These are phyloP conservation scores for Zygothrica quintamaculata DNA, from an alignment of 2,888 invertebrate genomes.

Conservation along the genomic window DNA sequence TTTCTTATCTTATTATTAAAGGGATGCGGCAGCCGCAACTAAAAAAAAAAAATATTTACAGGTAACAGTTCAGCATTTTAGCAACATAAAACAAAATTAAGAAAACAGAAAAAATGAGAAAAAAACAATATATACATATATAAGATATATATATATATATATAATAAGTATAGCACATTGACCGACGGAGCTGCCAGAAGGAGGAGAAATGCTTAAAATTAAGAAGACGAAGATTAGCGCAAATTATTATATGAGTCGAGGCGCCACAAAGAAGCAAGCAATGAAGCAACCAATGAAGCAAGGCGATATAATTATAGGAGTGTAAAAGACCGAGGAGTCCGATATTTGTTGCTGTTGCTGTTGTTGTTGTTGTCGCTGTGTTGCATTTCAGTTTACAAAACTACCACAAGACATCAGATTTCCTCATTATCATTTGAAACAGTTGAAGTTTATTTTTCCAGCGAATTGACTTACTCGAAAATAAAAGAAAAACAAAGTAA, in stretches of 20 bases:
- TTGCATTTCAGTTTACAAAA: neutral
- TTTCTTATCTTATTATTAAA: conserved; percentile 76
- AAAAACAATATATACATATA: no score
- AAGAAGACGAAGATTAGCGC: conserved; percentile 45
- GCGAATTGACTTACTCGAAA: conserved; percentile 63
- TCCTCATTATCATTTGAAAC: conserved; percentile 24
- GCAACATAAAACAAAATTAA: conserved; percentile 57
- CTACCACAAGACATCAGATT: conserved; percentile 12
- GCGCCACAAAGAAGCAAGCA: conserved; percentile 46
- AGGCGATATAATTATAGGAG: no score
- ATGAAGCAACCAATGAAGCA: neutral
- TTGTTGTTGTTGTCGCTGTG: no score
- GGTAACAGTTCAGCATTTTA: conserved; percentile 50
- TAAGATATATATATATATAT: conserved; percentile 11
- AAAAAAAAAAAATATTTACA: conserved; percentile 44
- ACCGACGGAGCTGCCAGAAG: conserved; percentile 39
- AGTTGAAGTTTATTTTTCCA: conserved; percentile 64
- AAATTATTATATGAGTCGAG: conserved; percentile 54
- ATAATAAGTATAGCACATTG: conserved; percentile 52
- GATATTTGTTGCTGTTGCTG: no score
- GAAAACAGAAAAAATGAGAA: no score
- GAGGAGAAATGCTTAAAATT: neutral
- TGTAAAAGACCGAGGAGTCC: no score
- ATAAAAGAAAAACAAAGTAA: conserved; percentile 9
- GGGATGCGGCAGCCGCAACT: conserved; percentile 47